These are phyloP conservation scores for Zaprionus capensis DNA, from an alignment of 1,140 invertebrate species.

Conservation along the genomic window DNA sequence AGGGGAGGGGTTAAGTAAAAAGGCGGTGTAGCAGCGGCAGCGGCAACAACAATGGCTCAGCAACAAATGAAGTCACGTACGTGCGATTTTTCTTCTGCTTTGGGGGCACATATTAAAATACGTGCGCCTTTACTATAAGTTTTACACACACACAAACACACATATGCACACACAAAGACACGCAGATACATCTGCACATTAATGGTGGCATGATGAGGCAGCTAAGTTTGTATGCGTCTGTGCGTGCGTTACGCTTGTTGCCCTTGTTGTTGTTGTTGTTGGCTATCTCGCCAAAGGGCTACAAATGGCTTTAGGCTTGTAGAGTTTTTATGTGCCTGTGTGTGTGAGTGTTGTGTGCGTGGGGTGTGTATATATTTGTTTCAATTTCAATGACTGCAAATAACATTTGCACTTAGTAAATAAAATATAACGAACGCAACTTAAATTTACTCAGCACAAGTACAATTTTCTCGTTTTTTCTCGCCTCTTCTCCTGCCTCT, in stretches of 20 bases:
- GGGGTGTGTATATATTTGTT: constrained; percentile 65
- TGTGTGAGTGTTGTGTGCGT: constrained; percentile 28
- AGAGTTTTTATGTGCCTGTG: constrained; percentile 44
- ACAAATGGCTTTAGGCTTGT: constrained; percentile 77
- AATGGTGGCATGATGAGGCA: constrained; percentile 79
- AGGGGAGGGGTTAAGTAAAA: not conserved
- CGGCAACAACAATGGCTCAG: constrained; percentile 69
- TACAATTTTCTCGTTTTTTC: constrained; percentile 30
- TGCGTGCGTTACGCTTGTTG: constrained; percentile 16
- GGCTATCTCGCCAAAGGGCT: constrained; percentile 76
- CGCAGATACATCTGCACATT: constrained; percentile 57
- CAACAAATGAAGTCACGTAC: constrained; percentile 84
- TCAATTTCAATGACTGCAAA: constrained; percentile 82
- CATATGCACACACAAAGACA: constrained; percentile 12
- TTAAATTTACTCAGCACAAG: constrained; percentile 47
- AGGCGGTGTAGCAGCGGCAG: not conserved
- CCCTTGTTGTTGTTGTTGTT: constrained; percentile 30
- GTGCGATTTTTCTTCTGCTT: constrained; percentile 84
- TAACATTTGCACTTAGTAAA: constrained; percentile 82
- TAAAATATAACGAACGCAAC: constrained; percentile 78
- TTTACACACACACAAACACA: constrained; percentile 61
- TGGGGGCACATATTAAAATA: constrained; percentile 84
- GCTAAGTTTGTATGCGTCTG: constrained; percentile 66
- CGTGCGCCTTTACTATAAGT: constrained; percentile 82
- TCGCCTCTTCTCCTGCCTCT: not conserved